Evolutionary conservation across 1,140 invertebrate species (phyloP).

Genomic region (Heliconius nattereri): DNA sequence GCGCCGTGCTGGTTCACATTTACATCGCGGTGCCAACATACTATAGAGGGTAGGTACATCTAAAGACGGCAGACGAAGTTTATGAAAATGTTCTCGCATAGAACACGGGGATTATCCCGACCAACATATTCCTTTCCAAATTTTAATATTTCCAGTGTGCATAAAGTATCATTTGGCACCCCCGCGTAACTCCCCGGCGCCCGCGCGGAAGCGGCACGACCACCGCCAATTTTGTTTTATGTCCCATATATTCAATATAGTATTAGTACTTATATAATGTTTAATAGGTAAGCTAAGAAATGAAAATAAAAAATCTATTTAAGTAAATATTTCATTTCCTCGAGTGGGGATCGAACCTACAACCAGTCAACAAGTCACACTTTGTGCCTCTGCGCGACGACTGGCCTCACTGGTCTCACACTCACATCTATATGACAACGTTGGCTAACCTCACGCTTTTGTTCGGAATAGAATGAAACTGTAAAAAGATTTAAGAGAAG

Average conservation of each 20-base stretch:
- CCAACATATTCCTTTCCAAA: slow-evolving; percentile 35
- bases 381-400: no score
- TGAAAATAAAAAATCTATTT: no score
- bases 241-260: no score
- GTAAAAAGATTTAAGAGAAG: not conserved
- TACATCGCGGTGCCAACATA: not conserved
- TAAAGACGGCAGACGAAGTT: slow-evolving; percentile 4
- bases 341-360: no score
- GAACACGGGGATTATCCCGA: slow-evolving; percentile 24
- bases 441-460: slow-evolving; percentile 5
- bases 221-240: no score
- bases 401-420: no score
- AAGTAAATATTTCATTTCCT: no score
- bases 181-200: slow-evolving; percentile 7
- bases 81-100: slow-evolving; percentile 27
- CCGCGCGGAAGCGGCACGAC: not conserved
- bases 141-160: slow-evolving; percentile 45
- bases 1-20: no score
- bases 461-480: slow-evolving; percentile 4
- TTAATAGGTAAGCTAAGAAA: no score
- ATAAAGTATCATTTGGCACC: slow-evolving; percentile 42
- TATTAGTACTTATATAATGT: no score
- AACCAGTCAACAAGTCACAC: no score
- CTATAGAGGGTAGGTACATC: not conserved
- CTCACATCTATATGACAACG: not conserved